Evolutionary conservation across 1,140 invertebrate genomes (phyloP).

Genomic region (Drosophila busckii): DNA sequence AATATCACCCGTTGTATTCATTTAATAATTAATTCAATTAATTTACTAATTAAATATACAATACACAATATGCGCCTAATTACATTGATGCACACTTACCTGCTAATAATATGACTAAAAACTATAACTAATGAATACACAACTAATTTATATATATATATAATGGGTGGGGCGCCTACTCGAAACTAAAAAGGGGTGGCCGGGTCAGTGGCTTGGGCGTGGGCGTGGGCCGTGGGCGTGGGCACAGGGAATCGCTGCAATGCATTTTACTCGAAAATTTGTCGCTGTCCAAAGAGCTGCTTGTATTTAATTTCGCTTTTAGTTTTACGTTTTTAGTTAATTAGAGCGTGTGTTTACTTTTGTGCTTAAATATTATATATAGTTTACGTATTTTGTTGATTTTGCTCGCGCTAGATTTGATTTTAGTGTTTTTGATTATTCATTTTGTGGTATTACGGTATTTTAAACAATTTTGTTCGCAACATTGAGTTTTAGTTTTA

Average conservation of each 20-base stretch:
- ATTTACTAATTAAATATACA: slow-evolving; percentile 32
- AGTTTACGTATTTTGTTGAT: not conserved
- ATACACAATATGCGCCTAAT: slow-evolving; percentile 49
- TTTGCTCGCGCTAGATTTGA: not conserved
- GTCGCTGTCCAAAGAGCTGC: slow-evolving; percentile 31
- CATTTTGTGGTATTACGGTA: slow-evolving; percentile 21
- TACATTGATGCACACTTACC: slow-evolving; percentile 60
- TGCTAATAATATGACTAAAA: slow-evolving; percentile 57
- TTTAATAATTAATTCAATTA: slow-evolving; percentile 60
- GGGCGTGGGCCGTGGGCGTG: not conserved
- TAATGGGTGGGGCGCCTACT: not conserved
- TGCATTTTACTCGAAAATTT: slow-evolving; percentile 14
- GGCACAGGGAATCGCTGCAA: slow-evolving; percentile 28
- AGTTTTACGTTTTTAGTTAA: slow-evolving; percentile 33
- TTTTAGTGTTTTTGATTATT: slow-evolving; percentile 31
- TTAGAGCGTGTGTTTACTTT: slow-evolving; percentile 30
- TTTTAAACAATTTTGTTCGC: slow-evolving; percentile 2
- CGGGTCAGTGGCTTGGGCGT: not conserved
- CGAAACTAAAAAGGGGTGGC: not conserved
- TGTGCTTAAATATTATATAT: slow-evolving; percentile 32
- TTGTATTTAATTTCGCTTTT: slow-evolving; percentile 30
- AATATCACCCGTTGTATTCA: slow-evolving; percentile 72
- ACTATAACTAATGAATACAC: slow-evolving; percentile 36
- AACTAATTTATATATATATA: slow-evolving; percentile 36
- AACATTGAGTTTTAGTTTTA: slow-evolving; percentile 13